A percentile compares a stretch with the other conserved stretches of the same genome.
Conservation (phyloP, 2,888 invertebrate species). For the Chaetoderma sp. region DNA sequence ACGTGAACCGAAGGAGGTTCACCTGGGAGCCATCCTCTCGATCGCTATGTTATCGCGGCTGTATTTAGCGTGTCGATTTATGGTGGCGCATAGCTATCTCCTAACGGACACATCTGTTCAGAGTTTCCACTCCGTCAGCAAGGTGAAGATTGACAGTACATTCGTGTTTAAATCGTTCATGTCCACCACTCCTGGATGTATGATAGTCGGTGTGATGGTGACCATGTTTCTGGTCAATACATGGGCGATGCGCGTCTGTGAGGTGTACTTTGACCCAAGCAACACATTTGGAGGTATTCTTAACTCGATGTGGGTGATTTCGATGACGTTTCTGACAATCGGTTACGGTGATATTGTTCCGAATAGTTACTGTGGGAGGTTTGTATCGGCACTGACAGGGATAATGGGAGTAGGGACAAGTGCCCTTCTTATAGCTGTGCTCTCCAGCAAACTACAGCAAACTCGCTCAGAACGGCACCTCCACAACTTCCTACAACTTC, state of each 20-base stretch:
- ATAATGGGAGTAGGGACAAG: constrained; percentile 54
- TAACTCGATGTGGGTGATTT: constrained; percentile 58
- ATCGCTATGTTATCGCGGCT: constrained; percentile 54
- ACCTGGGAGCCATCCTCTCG: constrained; percentile 54
- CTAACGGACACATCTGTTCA: constrained; percentile 52
- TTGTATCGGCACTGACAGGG: constrained; percentile 51
- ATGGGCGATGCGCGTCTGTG: constrained; percentile 61
- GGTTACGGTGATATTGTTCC: constrained; percentile 58
- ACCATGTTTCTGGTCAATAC: constrained; percentile 49
- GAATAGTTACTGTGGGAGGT: constrained; percentile 56
- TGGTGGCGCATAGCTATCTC: constrained; percentile 53
- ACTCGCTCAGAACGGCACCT: constrained; percentile 53
- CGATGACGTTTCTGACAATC: constrained; percentile 57
- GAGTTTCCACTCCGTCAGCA: constrained; percentile 54
- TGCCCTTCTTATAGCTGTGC: constrained; percentile 54
- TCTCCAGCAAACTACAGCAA: constrained; percentile 54
- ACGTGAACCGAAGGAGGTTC: constrained; percentile 36
- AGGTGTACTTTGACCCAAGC: constrained; percentile 50
- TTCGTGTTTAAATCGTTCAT: constrained; percentile 60
- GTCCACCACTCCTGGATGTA: constrained; percentile 45
- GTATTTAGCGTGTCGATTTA: constrained; percentile 56
- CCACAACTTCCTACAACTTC: constrained; percentile 51
- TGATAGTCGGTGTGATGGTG: constrained; percentile 49
- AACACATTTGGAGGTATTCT: constrained; percentile 38
- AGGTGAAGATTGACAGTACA: constrained; percentile 53